Percentiles rank a stretch among this genome's conserved stretches.
Conservation (phyloP, 2,113 vertebrate species). For the Etia nguti region DNA sequence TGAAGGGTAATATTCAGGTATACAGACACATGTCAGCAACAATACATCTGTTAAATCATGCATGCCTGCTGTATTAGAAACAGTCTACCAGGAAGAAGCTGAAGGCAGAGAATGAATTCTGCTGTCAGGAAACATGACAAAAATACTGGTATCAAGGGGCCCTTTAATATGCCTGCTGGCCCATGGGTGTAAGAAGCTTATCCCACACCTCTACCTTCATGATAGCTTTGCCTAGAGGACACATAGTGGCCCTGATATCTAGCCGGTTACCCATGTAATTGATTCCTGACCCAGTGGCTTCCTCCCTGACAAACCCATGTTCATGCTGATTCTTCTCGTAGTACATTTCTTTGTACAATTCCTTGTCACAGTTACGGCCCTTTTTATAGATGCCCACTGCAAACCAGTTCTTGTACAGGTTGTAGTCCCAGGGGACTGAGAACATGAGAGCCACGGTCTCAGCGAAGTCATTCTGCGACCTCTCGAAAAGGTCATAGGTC, state of each 20-base stretch:
- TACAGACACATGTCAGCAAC: conserved; percentile 39
- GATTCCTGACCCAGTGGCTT: conserved; percentile 63
- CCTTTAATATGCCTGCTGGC: conserved; percentile 20
- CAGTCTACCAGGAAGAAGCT: background rate
- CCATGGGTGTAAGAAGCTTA: conserved; percentile 42
- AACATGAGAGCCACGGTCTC: conserved; percentile 70
- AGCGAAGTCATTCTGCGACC: conserved; percentile 27
- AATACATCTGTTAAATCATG: conserved; percentile 30
- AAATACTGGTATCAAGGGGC: background rate
- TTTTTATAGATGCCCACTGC: conserved; percentile 62
- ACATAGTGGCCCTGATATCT: conserved; percentile 67
- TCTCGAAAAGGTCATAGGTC: conserved; percentile 70
- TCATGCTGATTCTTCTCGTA: conserved; percentile 54
- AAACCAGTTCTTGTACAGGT: conserved; percentile 73
- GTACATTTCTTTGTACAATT: conserved; percentile 71
- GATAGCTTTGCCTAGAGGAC: conserved; percentile 53
- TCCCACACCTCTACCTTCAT: conserved; percentile 75
- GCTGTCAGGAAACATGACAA: background rate
- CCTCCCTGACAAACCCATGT: conserved; percentile 57
- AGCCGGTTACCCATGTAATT: conserved; percentile 47
- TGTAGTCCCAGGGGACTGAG: conserved; percentile 71
- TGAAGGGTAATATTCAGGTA: conserved; percentile 29
- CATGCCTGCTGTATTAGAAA: background rate
- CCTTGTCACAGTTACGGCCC: conserved; percentile 48
- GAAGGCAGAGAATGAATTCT: background rate